Base-by-base conservation (phyloP, 2,797 vertebrate species). In the Peromyscus eremicus region DNA sequence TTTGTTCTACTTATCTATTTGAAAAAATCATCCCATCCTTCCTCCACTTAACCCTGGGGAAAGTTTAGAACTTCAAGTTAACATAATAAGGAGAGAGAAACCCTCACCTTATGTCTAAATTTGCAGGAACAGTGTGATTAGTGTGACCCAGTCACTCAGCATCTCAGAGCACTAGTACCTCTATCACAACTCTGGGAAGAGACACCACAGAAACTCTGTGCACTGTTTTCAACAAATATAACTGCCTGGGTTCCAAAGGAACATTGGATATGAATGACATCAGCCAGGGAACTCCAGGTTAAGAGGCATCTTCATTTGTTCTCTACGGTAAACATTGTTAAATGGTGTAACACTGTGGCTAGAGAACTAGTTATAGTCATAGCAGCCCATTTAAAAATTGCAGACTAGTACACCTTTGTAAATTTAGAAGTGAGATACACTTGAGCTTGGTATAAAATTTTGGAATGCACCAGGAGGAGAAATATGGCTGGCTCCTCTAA, bases 1-100 rank as follows among this genome's bases (percentile, higher is more conserved):
- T 87, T 89, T 82, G 64, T n/a, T 93, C 88, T 62, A 6, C 6
- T 94, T n/a, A 89, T 89, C 4, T 37, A 27, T 76, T 95, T 94
- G 43, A 87, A 89, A 77, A 89, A 89, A 66, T 37, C 43, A 55
- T 82, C 8, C 27, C 29, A 25, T 29, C 17, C 23, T 86, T 85
- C 8, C 14, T 91, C 11, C 6, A 89, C 0, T 93, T 94, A 16
- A 71, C 82, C 9, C 3, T 40, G 17, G 21, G 27, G 23, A 82
- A 85, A 76, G 77, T 62, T 66, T 66, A 92, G 66, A 92, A 71
- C 12, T 23, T 80, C 64, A 92, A 77, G 17, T 37, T 68, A 83
- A 37, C 19, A 40, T 19, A n/a, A 77, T 73, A 25, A 79, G 11
- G 62, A 71, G 2, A n/a, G 16, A 66, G 40, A 86, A 66, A 1